A percentile compares a stretch with the other conserved stretches of the same genome.
Evolutionary conservation across 2,797 vertebrate genomes (phyloP).

Genomic region (Podarcis siculus): DNA sequence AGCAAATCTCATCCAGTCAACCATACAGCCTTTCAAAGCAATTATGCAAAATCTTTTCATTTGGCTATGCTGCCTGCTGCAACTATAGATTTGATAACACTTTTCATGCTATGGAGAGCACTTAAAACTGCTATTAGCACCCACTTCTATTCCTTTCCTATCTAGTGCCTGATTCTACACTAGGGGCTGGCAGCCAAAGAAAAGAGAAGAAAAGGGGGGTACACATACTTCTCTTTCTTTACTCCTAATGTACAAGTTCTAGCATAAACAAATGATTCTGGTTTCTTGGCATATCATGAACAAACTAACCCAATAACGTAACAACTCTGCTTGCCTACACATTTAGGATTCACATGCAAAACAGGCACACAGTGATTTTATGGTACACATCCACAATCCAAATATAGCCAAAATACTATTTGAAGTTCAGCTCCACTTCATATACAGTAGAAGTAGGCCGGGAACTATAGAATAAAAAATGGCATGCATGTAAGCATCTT

Average conservation of each 20-base stretch:
- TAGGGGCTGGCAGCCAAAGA: background rate
- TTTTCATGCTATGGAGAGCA: conserved; percentile 15
- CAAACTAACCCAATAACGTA: background rate
- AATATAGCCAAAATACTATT: background rate
- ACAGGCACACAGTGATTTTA: background rate
- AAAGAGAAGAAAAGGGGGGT: background rate
- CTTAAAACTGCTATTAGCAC: conserved; percentile 20
- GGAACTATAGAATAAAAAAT: background rate
- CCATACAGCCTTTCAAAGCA: conserved; percentile 31
- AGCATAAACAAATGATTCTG: conserved; percentile 14
- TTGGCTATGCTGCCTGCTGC: background rate
- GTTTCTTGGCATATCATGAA: conserved; percentile 21
- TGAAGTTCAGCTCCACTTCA: background rate
- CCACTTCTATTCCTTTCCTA: background rate
- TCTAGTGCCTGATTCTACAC: background rate
- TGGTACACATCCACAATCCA: background rate
- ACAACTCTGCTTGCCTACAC: background rate
- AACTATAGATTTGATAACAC: conserved; percentile 23
- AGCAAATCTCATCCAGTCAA: background rate
- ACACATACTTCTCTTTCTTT: background rate
- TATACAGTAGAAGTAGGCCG: background rate
- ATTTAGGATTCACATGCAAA: background rate
- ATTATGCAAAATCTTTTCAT: conserved; percentile 26
- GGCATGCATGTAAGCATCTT: background rate
- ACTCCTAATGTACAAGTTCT: background rate